Evolutionary conservation across 2,113 vertebrate species (phyloP).

Genomic region (Tylochromis polylepis): DNA sequence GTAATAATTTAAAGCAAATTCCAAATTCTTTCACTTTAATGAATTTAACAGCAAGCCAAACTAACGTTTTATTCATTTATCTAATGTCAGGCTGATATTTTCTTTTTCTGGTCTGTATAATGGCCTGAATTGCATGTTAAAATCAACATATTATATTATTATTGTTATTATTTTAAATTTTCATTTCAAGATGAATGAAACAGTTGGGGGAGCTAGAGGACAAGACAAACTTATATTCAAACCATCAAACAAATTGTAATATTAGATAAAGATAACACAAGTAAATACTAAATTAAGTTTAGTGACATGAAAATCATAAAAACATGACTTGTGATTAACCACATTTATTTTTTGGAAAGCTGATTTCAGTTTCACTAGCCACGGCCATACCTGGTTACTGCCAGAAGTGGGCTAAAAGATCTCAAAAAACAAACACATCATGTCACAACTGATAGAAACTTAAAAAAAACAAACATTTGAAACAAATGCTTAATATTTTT

Average conservation of each 20-base stretch:
- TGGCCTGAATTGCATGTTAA: background rate
- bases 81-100: background rate
- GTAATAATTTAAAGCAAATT: background rate
- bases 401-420: no score
- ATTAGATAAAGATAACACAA: background rate
- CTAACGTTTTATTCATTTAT: fast-evolving
- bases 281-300: background rate
- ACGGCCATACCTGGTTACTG: no score
- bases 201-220: background rate
- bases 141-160: background rate
- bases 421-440: no score
- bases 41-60: background rate
- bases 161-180: background rate
- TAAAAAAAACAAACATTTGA: background rate
- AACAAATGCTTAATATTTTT: background rate
- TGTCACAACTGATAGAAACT: no score
- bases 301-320: background rate
- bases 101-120: background rate
- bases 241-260: background rate
- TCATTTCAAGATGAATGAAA: background rate
- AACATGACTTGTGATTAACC: background rate
- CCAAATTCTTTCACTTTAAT: background rate
- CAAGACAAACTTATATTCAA: background rate
- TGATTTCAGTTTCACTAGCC: no score
- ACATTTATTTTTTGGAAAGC: background rate